Base-by-base conservation (phyloP, 2,113 vertebrate genomes). In the Diphyllodes magnificus region DNA sequence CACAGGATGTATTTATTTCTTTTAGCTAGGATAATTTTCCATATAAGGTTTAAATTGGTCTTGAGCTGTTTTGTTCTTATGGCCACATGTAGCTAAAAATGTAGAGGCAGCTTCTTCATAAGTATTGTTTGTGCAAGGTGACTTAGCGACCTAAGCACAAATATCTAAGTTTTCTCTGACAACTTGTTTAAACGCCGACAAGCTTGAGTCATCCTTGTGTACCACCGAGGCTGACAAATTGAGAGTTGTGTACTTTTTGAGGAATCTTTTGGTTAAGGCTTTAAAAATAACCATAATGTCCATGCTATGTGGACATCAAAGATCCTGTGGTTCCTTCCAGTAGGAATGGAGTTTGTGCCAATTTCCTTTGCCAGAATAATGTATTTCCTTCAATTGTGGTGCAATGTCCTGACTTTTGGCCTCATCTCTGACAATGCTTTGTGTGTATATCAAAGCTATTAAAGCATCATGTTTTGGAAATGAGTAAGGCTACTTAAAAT, bases 361-460 rank as follows among this genome's bases (percentile, higher is more conserved):
- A 73, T 93, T 97, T 96, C 92, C 94, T 97, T 92, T 94, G 85
- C 92, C 94, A 95, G 72, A 96, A 93, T 93, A 92, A 80, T 68
- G 68, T 68, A 77, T 95, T 97, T 97, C 93, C 95, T 96, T 94
- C 95, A 95, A 92, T 94, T 97, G 92, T 95, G 92, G 86, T 84
- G 57, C 73, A 68, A 11, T 85, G 81, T 93, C 88, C 86, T 95
- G 95, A 93, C 94, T 97, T 92, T 68, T 96, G 53, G 69, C 91
- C 94, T 92, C 89, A 42, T 87, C 77, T 93, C n/a, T 84, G n/a
- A 89, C 68, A 91, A 72, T 35, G 40, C 45, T 89, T 81, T 72
- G 40, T 89, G 50, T 73, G 6, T 89, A 30, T 78, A 64, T 82
- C 45, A 75, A 88, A 84, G 69, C 69, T 47, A 19, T 71, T 60